These are phyloP conservation scores for Ectropis crepuscularia DNA, from an alignment of 2,888 invertebrate species.

Conservation along the genomic window DNA sequence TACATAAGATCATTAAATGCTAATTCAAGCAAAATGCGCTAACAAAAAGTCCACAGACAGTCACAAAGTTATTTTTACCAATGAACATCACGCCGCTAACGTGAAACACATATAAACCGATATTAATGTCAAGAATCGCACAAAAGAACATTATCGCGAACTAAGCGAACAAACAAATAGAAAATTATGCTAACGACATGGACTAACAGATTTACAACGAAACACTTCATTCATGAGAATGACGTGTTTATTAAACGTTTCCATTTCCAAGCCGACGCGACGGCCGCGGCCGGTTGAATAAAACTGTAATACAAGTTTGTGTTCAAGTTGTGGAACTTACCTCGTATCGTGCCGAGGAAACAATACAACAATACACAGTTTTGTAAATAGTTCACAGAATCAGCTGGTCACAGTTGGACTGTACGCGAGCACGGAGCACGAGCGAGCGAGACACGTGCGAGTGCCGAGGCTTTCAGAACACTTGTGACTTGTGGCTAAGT, in stretches of 20 bases:
- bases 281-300: not conserved
- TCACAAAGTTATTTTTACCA: slow-evolving; percentile 37
- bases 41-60: slow-evolving; percentile 26
- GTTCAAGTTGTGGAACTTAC: slow-evolving; percentile 27
- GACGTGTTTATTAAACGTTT: slow-evolving; percentile 28
- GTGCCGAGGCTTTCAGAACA: slow-evolving; percentile 52
- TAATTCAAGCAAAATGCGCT: slow-evolving; percentile 29
- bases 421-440: slow-evolving; percentile 40
- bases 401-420: slow-evolving; percentile 39
- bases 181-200: slow-evolving; percentile 33
- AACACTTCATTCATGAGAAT: slow-evolving; percentile 36
- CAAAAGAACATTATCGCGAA: slow-evolving; percentile 29
- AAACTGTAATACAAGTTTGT: not conserved
- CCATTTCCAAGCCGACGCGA: slow-evolving; percentile 9
- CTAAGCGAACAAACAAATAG: slow-evolving; percentile 28
- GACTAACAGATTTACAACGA: slow-evolving; percentile 34
- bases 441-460: slow-evolving; percentile 50
- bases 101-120: slow-evolving; percentile 26
- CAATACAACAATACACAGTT: slow-evolving; percentile 36
- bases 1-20: slow-evolving; percentile 26
- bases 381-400: slow-evolving; percentile 14
- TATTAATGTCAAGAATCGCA: slow-evolving; percentile 16
- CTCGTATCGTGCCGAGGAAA: slow-evolving; percentile 28
- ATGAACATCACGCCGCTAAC: slow-evolving; percentile 33
- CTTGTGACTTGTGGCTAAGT: slow-evolving; percentile 49